Percentiles rank a stretch among this genome's conserved stretches.
phyloP scores from a whole-genome alignment of 1,140 invertebrate genomes.

The Brachionus calyciflorus region DNA sequence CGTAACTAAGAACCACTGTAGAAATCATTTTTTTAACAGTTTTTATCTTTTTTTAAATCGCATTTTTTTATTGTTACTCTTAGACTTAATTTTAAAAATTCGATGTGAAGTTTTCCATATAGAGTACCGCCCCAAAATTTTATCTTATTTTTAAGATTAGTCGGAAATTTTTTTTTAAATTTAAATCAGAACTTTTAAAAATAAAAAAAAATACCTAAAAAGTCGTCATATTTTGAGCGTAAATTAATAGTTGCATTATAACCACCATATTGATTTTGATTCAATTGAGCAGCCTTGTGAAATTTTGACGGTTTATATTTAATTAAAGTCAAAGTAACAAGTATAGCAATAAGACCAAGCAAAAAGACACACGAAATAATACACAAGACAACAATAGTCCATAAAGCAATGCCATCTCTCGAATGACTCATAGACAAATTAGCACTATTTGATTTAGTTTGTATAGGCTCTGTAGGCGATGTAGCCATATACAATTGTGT shows the following conservation, averaged over 20 bases:
- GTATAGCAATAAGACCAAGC: not conserved
- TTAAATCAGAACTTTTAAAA: not conserved
- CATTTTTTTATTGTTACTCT: too few relatives aligned
- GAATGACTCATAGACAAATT: not conserved
- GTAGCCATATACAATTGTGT: conserved; percentile 16
- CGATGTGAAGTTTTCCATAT: too few relatives aligned
- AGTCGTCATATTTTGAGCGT: conserved; percentile 21
- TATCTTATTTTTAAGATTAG: not conserved
- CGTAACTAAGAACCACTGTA: too few relatives aligned
- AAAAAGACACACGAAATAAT: conserved; percentile 6
- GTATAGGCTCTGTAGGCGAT: not conserved
- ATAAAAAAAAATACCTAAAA: not conserved
- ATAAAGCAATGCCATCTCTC: not conserved
- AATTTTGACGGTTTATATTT: conserved; percentile 23
- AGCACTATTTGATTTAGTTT: not conserved
- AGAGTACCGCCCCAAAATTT: too few relatives aligned
- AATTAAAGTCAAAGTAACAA: not conserved
- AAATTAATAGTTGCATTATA: not conserved
- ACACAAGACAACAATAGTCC: conserved; percentile 18
- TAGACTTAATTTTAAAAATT: too few relatives aligned
- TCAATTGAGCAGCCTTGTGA: conserved; percentile 19
- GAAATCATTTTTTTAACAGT: too few relatives aligned
- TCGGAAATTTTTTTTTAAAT: not conserved
- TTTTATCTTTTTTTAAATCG: too few relatives aligned
- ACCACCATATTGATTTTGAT: not conserved